Evolutionary conservation across 2,888 invertebrate genomes (phyloP), one percentile per base, ranked within the genome.

Genomic region (Exocentrus adspersus): DNA sequence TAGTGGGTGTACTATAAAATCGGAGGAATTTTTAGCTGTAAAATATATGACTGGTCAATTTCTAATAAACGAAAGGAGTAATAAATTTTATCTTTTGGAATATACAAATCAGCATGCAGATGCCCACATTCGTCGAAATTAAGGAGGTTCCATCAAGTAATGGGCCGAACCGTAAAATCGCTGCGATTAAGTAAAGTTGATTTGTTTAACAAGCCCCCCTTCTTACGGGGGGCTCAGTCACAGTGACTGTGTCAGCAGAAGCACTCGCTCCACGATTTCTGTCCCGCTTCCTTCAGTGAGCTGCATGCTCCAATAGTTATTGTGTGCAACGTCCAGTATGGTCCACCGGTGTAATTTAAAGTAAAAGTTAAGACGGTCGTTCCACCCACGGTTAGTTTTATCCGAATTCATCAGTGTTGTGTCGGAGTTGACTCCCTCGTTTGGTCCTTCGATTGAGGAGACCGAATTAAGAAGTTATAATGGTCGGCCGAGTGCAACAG

Each of bases 191-290:
- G 37, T 37, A 37, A 37, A 37, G 37, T 37, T 37, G 37, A 37
- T 37, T 37, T 37, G 37, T 37, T 37, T 37, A 37, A n/a, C 37
- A 2, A 5, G 12, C 37, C 37, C n/a, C 37, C 6, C 37, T 14
- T 12, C 2, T n/a, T 14, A n/a, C 12, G 1, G 12, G 5, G 37
- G 37, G 37, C 37, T 37, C 37, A 37, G 37, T 37, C 37, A 37
- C 37, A 37, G n/a, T n/a, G n/a, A n/a, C 37, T n/a, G 37, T 37
- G 37, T 37, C 37, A 12, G 37, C 37, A n/a, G 37, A n/a, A 37
- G 37, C 37, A 5, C 12, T 37, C 37, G 24, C 7, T 12, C 37
- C 37, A 14, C 37, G 37, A 37, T 12, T 37, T n/a, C 37, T n/a
- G 37, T 37, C n/a, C n/a, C 37, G 24, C 7, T 24, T 37, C 37